phyloP scores from a whole-genome alignment of 2,797 vertebrate species.

The Peromyscus attwateri region DNA sequence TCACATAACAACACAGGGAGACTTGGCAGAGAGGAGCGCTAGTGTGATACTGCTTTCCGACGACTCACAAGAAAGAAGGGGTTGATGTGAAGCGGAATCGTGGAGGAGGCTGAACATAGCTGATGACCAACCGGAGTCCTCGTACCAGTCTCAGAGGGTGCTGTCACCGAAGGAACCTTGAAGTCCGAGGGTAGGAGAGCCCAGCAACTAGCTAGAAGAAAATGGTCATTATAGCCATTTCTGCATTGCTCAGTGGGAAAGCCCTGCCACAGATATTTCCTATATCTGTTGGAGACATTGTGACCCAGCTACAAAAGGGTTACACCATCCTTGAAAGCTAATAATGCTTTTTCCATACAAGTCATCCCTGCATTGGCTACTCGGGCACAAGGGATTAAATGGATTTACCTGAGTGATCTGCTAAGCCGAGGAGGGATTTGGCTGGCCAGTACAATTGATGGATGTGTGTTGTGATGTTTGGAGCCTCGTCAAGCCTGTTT shows the following conservation, averaged over 20 bases:
- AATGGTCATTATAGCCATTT: neutral
- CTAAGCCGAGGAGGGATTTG: neutral
- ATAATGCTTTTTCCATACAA: neutral
- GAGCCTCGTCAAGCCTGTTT: neutral
- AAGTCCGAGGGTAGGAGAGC: neutral
- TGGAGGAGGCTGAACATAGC: neutral
- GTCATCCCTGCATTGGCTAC: neutral
- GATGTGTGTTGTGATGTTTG: neutral
- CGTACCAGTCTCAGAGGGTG: neutral
- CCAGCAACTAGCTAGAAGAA: neutral
- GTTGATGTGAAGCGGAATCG: fast-evolving
- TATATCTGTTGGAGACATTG: neutral
- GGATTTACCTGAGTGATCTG: neutral
- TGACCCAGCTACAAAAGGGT: neutral
- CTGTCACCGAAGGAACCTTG: neutral
- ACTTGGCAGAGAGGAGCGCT: neutral
- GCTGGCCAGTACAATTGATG: neutral
- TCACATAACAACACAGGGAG: neutral
- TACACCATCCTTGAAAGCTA: neutral
- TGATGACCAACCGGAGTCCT: neutral
- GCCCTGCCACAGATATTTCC: neutral
- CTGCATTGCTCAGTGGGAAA: neutral
- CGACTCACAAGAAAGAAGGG: neutral
- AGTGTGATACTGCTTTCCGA: neutral
- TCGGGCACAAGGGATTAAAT: neutral